A percentile compares a stretch with the other conserved stretches of the same genome.
phyloP scores from a whole-genome alignment of 2,113 vertebrate species.

The Ginglymostoma cirratum region DNA sequence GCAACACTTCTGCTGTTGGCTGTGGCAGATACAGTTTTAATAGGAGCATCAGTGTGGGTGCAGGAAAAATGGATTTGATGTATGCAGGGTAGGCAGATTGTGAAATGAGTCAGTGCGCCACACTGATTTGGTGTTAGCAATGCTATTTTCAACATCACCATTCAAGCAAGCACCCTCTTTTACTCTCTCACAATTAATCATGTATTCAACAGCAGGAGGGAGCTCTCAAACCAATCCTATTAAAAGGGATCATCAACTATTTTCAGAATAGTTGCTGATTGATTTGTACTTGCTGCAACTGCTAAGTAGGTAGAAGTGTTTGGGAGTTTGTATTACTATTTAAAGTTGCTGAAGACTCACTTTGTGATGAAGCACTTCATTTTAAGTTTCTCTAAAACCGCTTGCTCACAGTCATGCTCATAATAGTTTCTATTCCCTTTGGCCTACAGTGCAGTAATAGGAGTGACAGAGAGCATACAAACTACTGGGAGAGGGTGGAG shows the following conservation, averaged over 20 bases:
- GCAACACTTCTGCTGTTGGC: neutral
- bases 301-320: neutral
- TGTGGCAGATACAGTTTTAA: neutral
- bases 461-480: too few species aligned
- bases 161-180: neutral
- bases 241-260: neutral
- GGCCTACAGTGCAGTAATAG: neutral
- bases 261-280: neutral
- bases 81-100: neutral
- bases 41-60: neutral
- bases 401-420: neutral
- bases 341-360: neutral
- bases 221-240: neutral
- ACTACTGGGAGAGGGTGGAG: too few species aligned
- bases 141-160: neutral
- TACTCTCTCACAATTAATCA: neutral
- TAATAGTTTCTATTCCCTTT: too few species aligned
- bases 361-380: neutral
- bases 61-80: neutral
- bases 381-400: neutral
- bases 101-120: neutral
- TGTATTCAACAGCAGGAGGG: neutral
- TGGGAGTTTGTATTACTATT: neutral
- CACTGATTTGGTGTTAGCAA: neutral
- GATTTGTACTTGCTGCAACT: neutral